Evolutionary conservation across 2,888 invertebrate genomes (phyloP), one percentile per base, ranked within the genome.

Genomic region (Nephrocerus scutellatus): DNA sequence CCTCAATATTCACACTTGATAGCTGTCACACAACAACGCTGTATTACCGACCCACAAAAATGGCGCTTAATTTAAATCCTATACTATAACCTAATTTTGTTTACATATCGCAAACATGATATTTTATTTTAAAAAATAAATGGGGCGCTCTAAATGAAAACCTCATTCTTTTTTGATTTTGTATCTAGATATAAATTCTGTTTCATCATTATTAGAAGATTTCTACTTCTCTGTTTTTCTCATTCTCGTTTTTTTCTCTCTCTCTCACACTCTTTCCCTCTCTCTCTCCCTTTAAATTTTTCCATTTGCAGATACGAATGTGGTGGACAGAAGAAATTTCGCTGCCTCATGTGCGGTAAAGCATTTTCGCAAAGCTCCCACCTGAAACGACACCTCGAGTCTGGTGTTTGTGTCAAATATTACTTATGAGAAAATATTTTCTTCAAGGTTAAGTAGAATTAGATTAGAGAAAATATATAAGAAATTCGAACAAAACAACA

Each of bases 311-410:
- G 78, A 64, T 80, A 81, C 63, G 84, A 84, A 67, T 84, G 84
- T 65, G 74, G 77, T 43, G 77, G 76, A 41, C 77, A 74, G 49
- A 79, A 79, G 39, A 77, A 77, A 67, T 84, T 82, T 61, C 68
- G 66, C 44, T 84, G 84, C 66, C 73, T 74, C 50, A 63, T 70
- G 49, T 84, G 83, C 62, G 73, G 71, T 42, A 75, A 75, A 63
- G 73, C 71, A 55, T 82, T 80, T 66, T 80, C 80, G 39, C 79
- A 81, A 70, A 80, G 79, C 68, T 78, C 79, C 61, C 79, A 77
- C 42, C 68, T 79, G 55, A 73, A 71, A 49, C 68, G 73, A 48
- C 79, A 79, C 62, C 65, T 77, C 43, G 65, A 68, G 47, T 68
- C 69, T 48, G 68, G 68, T 61, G 68, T 69, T 54, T 69, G 68